Base-by-base conservation (phyloP, 2,888 invertebrate species). In the Metalampra italica region DNA sequence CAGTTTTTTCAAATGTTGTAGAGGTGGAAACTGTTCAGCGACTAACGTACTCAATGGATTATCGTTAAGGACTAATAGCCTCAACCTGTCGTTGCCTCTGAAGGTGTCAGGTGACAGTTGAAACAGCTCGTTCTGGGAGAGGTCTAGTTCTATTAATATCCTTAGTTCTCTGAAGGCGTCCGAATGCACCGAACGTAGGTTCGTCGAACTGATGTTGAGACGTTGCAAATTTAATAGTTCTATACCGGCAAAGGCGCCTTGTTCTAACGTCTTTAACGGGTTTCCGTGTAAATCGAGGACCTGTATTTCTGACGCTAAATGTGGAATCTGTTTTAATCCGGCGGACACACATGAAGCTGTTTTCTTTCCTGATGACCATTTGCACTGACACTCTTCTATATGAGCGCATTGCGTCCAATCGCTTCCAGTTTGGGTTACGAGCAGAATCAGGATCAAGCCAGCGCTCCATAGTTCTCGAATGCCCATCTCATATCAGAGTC, bases 321-420 rank as follows among this genome's bases (percentile, higher is more conserved):
- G 71, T 37, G 97, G 97, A 32, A 97, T 90, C 46, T 92, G 90
- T 46, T 92, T 93, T 54, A 96, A 90, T 14, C 94, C 93, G 36
- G 94, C 93, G 54, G 94, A 92, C 51, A 93, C 92, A 79, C 97
- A 97, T 43, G 95, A 91, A 9, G 96, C 97, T 3, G 96, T 95
- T 78, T 96, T 96, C 80, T 97, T 97, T 47, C 97, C 97, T 42
- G 95, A 95, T 4, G 95, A 94, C 97, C 97, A 97, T 85, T 96
- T 97, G 92, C 97, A 97, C 64, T 93, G 92, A 77, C 97, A 97
- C 64, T 94, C 93, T 58, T 75, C 57, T 46, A 88, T 80, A 47
- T 92, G 90, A 56, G 94, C 95, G 78, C 96, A 97, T 78, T 94
- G 95, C 45, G 95, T 93, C 96, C 96, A 96, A 78, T 96, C 96